Evolutionary conservation across 2,797 vertebrate species (phyloP).

Genomic region (Brotula barbata): DNA sequence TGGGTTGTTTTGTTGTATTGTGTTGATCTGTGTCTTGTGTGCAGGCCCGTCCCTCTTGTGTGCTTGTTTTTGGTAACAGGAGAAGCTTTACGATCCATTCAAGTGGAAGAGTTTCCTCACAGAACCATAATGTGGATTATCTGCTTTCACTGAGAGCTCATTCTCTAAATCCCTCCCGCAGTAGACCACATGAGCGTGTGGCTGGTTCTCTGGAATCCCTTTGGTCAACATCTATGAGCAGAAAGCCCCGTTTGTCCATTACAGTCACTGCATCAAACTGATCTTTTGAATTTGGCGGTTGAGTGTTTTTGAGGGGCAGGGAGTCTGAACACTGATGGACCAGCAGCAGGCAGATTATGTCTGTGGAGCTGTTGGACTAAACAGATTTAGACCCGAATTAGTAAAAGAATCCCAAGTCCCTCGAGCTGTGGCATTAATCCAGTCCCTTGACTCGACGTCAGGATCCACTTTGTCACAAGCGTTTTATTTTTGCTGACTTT

Average conservation of each 20-base stretch:
- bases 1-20: too few species aligned
- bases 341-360: conserved; percentile 65
- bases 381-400: conserved; percentile 60
- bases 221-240: neutral
- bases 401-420: conserved; percentile 30
- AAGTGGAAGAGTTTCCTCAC: conserved; percentile 56
- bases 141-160: conserved; percentile 57
- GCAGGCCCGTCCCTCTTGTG: too few species aligned
- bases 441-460: too few species aligned
- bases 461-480: too few species aligned
- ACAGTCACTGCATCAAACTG: too few species aligned
- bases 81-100: conserved; percentile 23
- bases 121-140: conserved; percentile 45
- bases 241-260: too few species aligned
- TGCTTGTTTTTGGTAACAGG: too few species aligned
- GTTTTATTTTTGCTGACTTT: neutral
- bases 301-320: conserved; percentile 15
- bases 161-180: conserved; percentile 61
- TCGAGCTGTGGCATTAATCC: too few species aligned
- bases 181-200: conserved; percentile 34
- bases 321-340: conserved; percentile 23
- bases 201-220: conserved; percentile 12
- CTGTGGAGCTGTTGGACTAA: conserved; percentile 59
- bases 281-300: conserved; percentile 5
- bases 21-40: conserved; percentile 12